These are phyloP conservation scores for Porites cylindrica DNA, from an alignment of 92 coral and sea anemone species.

Conservation along the genomic window DNA sequence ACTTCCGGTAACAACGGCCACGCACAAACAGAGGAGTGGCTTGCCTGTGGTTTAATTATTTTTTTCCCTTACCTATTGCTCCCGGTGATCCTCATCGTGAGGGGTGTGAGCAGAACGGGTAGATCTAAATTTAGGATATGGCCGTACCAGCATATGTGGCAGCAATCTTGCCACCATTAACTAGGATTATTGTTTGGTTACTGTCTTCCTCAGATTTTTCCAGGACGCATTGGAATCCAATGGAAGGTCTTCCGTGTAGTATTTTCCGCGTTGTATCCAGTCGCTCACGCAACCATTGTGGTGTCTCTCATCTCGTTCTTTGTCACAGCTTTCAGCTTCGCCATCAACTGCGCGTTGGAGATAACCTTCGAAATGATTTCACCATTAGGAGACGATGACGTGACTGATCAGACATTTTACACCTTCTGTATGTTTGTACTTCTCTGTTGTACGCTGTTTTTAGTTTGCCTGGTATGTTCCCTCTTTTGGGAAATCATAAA, in stretches of 20 bases:
- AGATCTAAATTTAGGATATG: too few species aligned
- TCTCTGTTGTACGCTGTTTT: conserved; percentile 56
- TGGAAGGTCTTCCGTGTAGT: conserved; percentile 53
- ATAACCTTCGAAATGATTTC: conserved; percentile 72
- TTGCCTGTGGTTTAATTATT: too few species aligned
- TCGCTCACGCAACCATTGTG: conserved; percentile 61
- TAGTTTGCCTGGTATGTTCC: conserved; percentile 66
- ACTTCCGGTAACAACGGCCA: too few species aligned
- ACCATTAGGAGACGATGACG: conserved; percentile 56
- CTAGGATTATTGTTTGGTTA: too few species aligned
- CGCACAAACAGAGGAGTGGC: too few species aligned
- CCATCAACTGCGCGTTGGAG: conserved; percentile 78
- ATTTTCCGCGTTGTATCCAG: conserved; percentile 40
- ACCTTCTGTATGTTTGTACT: conserved; percentile 57
- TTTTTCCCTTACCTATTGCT: too few species aligned
- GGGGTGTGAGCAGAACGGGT: too few species aligned
- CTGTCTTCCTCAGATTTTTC: conserved; percentile 38
- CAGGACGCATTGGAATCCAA: conserved; percentile 33
- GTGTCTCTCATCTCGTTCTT: conserved; percentile 68
- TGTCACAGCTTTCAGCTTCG: conserved; percentile 74
- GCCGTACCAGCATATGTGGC: too few species aligned
- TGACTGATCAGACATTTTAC: conserved; percentile 46
- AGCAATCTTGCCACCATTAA: too few species aligned
- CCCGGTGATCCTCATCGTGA: too few species aligned
- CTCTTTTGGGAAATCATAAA: conserved; percentile 78